A percentile compares a stretch with the other conserved stretches of the same genome.
Conservation (phyloP, 2,797 vertebrate species). For the Ficedula albicollis region DNA sequence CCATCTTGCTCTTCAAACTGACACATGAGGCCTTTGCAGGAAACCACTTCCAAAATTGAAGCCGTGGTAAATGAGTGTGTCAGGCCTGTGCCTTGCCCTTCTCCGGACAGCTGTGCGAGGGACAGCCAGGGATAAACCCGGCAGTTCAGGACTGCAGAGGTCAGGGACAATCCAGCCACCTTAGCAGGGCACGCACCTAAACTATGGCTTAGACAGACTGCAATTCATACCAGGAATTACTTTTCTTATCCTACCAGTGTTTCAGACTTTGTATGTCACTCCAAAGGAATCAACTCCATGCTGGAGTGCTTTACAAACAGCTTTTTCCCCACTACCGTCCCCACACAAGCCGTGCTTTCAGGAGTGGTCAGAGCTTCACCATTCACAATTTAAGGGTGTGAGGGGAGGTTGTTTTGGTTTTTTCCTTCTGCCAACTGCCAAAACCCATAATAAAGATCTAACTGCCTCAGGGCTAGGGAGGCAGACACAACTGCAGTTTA, state of each 20-base stretch:
- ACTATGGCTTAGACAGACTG: accelerated
- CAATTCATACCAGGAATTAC: neutral
- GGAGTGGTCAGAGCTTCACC: neutral
- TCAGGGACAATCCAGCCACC: neutral
- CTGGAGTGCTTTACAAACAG: neutral
- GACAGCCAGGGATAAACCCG: neutral
- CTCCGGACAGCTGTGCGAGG: neutral
- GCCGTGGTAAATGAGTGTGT: neutral
- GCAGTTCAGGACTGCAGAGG: neutral
- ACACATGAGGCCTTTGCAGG: neutral
- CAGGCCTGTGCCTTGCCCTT: neutral
- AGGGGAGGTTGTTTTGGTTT: neutral
- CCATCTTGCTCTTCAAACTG: neutral
- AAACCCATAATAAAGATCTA: neutral
- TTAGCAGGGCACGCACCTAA: neutral
- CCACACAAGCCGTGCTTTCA: neutral
- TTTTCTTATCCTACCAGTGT: neutral
- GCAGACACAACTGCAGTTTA: neutral
- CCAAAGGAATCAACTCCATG: neutral
- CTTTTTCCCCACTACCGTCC: neutral
- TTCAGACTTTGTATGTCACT: neutral
- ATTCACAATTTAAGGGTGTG: neutral
- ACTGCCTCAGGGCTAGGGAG: neutral
- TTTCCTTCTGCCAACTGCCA: neutral
- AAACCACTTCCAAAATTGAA: neutral